Base-by-base conservation (phyloP, 2,888 invertebrate genomes). In the Horisme vitalbata region DNA sequence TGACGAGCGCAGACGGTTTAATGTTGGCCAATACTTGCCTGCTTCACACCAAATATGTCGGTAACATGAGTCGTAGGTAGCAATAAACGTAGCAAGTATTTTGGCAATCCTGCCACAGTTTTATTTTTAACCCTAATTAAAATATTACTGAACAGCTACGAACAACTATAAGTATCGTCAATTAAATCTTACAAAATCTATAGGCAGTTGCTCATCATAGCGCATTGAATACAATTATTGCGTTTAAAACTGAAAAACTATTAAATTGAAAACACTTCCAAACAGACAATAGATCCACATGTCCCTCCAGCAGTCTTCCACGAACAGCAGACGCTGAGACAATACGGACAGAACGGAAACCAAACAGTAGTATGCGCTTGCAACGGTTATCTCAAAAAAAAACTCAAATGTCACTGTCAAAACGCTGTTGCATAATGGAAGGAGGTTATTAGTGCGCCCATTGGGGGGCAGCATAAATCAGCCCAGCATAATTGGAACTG, bases 321-420 rank as follows among this genome's bases (percentile, higher is more conserved):
- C 68, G 79, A 79, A 79, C 54, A 45, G 35, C 37, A 50, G 39
- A 33, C 45, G 28, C 46, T 51, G 54, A 55, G 59, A 66, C 58
- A 72, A 68, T 64, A 61, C n/a, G n/a, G 57, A 54, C 32, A 49
- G 47, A 60, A 78, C 79, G 80, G 79, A 80, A 79, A 79, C 73
- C 66, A 59, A 59, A 66, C 76, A 67, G 75, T 71, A 75, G 72
- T 49, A 35, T 72, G 54, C 52, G 54, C 52, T 30, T 34, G 50
- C 55, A 47, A 57, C 47, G 49, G 57, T 57, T 54, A 32, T 33
- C 28, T 33, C 12, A 11, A 30, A 43, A 34, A 53, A 46, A 50
- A 51, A 57, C 45, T 45, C 12, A 52, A 55, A 54, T 49, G 52
- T 54, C 51, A 54, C 32, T 52, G 55, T 52, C 50, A 56, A 47